phyloP scores from a whole-genome alignment of 1,140 invertebrate species.

The Bombyx mandarina region DNA sequence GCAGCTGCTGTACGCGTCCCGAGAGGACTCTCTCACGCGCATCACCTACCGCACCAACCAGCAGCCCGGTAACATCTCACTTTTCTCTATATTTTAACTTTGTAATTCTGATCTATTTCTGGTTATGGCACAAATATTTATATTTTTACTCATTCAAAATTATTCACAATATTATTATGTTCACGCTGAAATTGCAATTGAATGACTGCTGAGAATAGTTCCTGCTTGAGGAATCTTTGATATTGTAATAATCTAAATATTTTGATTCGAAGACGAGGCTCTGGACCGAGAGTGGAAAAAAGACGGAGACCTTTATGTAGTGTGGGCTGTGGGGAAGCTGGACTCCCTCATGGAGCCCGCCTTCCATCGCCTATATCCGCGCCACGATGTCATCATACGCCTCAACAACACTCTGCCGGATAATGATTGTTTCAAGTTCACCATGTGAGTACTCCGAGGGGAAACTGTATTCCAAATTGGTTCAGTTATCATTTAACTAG shows the following conservation, averaged over 20 bases:
- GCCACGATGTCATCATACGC: constrained; percentile 77
- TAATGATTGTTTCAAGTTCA: constrained; percentile 81
- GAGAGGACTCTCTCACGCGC: constrained; percentile 82
- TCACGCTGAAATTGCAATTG: too few species aligned
- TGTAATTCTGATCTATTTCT: too few species aligned
- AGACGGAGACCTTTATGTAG: constrained; percentile 77
- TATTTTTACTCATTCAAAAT: too few species aligned
- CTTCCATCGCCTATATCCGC: constrained; percentile 87
- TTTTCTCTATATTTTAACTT: too few species aligned
- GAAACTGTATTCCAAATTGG: too few species aligned
- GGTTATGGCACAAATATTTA: too few species aligned
- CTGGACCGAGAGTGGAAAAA: constrained; percentile 83
- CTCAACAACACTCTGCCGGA: constrained; percentile 76
- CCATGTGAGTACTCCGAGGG: constrained; percentile 45
- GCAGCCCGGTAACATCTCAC: constrained; percentile 72
- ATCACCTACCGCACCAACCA: constrained; percentile 85
- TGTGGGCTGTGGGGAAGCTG: constrained; percentile 89
- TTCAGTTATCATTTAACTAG: too few species aligned
- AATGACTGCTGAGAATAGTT: too few species aligned
- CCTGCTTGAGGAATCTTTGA: too few species aligned
- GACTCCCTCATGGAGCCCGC: constrained; percentile 85
- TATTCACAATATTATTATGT: too few species aligned
- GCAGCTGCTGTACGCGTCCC: constrained; percentile 79
- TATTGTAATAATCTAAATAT: too few species aligned
- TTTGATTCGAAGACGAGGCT: constrained; percentile 74